Percentiles rank a stretch among this genome's conserved stretches.
Evolutionary conservation across 92 coral and sea anemone species (phyloP).

Genomic region (Micromussa lordhowensis): DNA sequence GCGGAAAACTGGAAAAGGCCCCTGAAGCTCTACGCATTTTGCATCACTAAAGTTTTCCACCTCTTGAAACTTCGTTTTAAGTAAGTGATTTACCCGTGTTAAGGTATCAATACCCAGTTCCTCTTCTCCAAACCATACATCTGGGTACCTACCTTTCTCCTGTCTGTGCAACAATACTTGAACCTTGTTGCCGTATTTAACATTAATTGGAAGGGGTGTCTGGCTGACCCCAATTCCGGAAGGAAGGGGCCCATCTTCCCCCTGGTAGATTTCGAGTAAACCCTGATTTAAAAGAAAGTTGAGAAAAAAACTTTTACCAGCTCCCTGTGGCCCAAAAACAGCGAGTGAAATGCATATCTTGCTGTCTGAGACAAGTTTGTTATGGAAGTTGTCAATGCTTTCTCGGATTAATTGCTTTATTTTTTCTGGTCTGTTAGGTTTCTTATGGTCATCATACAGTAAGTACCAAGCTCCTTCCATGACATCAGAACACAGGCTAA

Average conservation of each 20-base stretch:
- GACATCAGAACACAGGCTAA: conserved; percentile 43
- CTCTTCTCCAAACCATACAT: conserved; percentile 5
- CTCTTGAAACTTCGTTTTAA: conserved; percentile 19
- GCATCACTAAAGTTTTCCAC: neutral
- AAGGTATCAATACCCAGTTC: neutral
- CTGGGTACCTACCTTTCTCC: neutral
- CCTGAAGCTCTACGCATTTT: conserved; percentile 45
- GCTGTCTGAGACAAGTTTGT: conserved; percentile 35
- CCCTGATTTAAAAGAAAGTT: conserved; percentile 50
- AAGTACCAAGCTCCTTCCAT: conserved; percentile 61
- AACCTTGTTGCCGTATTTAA: conserved; percentile 41
- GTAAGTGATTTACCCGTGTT: neutral
- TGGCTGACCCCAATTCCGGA: conserved; percentile 49
- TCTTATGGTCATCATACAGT: conserved; percentile 33
- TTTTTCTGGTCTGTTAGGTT: neutral
- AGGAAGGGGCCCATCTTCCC: conserved; percentile 48
- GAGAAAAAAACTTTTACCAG: conserved; percentile 66
- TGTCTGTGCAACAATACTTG: conserved; percentile 25
- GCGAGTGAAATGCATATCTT: conserved; percentile 52
- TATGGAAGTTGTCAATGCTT: conserved; percentile 35
- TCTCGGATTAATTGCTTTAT: conserved; percentile 40
- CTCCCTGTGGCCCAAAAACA: conserved; percentile 63
- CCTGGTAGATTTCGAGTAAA: neutral
- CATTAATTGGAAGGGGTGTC: conserved; percentile 61
- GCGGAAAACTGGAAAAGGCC: conserved; percentile 56